These are phyloP conservation scores for Pristiophorus japonicus DNA, from an alignment of 2,113 vertebrate species.

Conservation along the genomic window DNA sequence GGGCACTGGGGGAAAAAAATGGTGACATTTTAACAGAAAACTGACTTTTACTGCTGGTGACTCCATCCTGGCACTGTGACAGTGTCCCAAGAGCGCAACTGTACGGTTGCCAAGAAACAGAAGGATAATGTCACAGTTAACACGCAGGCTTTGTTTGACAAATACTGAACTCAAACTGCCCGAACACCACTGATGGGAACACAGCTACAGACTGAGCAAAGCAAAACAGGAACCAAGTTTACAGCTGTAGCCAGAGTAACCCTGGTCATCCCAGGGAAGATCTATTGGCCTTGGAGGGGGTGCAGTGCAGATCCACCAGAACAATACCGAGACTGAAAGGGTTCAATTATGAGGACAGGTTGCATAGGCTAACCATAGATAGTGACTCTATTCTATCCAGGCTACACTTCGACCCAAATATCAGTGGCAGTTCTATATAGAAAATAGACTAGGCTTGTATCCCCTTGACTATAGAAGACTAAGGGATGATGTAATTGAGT, in stretches of 20 bases:
- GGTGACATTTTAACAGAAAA: conserved; percentile 12
- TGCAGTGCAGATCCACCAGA: neutral
- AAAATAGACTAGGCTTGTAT: neutral
- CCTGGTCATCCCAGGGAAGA: neutral
- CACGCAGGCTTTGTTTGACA: neutral
- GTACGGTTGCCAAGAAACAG: neutral
- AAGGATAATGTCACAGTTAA: neutral
- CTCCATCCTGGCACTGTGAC: neutral
- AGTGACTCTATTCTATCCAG: neutral
- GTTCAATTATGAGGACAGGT: neutral
- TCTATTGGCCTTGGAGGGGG: neutral
- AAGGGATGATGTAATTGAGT: no score
- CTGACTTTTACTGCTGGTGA: neutral
- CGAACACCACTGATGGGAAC: neutral
- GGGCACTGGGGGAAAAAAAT: neutral
- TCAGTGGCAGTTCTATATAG: neutral
- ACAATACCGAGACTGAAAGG: neutral
- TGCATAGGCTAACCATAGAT: neutral
- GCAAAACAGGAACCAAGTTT: neutral
- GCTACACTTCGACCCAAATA: neutral
- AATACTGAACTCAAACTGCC: neutral
- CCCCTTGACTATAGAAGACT: neutral
- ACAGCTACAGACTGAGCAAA: neutral
- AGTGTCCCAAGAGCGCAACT: no score
- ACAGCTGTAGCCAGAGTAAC: neutral